phyloP scores from a whole-genome alignment of 2,888 invertebrate genomes.

The Macropis europaea region DNA sequence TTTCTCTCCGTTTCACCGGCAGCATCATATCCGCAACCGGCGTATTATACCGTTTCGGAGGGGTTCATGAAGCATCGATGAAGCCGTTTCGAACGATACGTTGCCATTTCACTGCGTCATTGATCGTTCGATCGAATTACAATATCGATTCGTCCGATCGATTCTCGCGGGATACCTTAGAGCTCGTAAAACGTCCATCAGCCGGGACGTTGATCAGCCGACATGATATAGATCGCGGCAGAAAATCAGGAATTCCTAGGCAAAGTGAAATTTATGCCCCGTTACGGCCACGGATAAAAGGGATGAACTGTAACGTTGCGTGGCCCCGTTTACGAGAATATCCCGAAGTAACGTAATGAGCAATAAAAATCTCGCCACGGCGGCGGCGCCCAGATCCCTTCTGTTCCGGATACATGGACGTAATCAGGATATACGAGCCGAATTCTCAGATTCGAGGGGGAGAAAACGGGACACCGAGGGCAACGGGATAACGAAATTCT shows the following conservation, averaged over 20 bases:
- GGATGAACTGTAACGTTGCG: constrained; percentile 51
- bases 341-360: constrained; percentile 47
- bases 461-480: background rate
- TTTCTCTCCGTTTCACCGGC: background rate
- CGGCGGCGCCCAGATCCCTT: too few species aligned
- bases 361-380: constrained; percentile 38
- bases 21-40: background rate
- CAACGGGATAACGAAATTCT: background rate
- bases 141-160: too few species aligned
- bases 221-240: constrained; percentile 30
- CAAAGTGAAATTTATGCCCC: constrained; percentile 61
- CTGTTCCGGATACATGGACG: background rate
- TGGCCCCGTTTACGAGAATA: constrained; percentile 32
- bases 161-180: constrained; percentile 17
- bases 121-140: too few species aligned
- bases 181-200: constrained; percentile 48
- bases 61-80: too few species aligned
- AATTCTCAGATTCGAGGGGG: background rate
- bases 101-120: too few species aligned
- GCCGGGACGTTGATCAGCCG: constrained; percentile 29
- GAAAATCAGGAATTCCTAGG: constrained; percentile 54
- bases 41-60: background rate
- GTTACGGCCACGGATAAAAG: constrained; percentile 38
- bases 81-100: too few species aligned
- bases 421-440: background rate